Evolutionary conservation across 2,888 invertebrate species (phyloP), one percentile per base, ranked within the genome.

Genomic region (Thera obeliscata): DNA sequence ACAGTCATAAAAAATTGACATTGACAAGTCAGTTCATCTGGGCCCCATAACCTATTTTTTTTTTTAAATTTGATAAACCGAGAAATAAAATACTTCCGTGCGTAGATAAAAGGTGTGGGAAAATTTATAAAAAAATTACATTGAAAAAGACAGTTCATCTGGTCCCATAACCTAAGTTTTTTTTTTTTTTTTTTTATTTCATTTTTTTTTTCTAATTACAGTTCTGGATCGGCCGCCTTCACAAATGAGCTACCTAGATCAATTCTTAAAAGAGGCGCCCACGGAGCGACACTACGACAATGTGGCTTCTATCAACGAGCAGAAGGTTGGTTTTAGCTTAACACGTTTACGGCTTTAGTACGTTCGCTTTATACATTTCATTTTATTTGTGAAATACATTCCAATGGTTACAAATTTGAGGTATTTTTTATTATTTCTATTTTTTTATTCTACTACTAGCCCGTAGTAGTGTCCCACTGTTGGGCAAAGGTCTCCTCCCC

Each of bases 161-260:
- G 50, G 50, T 22, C 41, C 38, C 60, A 41, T 60, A 50, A 60
- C 38, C 43, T 9, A 22, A 22, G 12, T 1, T 12, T 41, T 56
- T 38, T 12, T 43, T 56, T 43, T 56, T 43, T 4, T 22, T 22
- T 5, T 22, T 36, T n/a, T 4, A 55, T 54, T 9, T 54, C 8
- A 33, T 52, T 12, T 12, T 49, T 22, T 2, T 50, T 61, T 55
- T 61, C 49, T 50, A 2, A 43, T 91, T 89, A 74, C 94, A 98
- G 98, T 98, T 92, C 89, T 97, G 93, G 98, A 98, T 85, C 95
- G 98, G 76, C 97, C 98, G 61, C 96, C 97, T 49, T 98, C 98
- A 46, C 98, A 98, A 90, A 97, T 98, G 96, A 98, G 98, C 74
- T 98, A 98, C 89, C 90, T 97, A 85, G 98, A 98, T 85, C 97